Conservation (phyloP, 2,797 vertebrate genomes). For the Muscicapa striata region DNA sequence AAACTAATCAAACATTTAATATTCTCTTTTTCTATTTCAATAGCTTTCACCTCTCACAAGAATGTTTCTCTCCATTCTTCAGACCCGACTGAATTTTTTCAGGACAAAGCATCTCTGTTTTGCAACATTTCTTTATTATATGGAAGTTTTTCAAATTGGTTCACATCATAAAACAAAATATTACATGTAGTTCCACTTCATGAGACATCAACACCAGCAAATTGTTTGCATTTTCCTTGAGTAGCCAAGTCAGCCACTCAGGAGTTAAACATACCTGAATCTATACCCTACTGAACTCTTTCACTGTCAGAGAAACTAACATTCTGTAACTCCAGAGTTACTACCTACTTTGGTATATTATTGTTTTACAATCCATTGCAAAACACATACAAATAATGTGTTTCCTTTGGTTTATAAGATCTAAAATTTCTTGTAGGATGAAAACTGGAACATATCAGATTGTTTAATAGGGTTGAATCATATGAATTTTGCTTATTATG, state of each 20-base stretch:
- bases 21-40: constrained; percentile 7
- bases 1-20: constrained; percentile 30
- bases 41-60: background rate
- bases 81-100: background rate
- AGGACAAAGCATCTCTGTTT: constrained; percentile 46
- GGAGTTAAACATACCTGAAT: background rate
- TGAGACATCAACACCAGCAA: background rate
- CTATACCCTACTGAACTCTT: background rate
- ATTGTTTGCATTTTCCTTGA: background rate
- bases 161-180: constrained; percentile 13
- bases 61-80: background rate
- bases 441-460: background rate
- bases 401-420: background rate
- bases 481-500: background rate
- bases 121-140: background rate
- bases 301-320: background rate
- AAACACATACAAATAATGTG: background rate
- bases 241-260: background rate
- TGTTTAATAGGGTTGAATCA: background rate
- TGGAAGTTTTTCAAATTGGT: background rate
- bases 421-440: background rate
- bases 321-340: background rate
- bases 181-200: background rate
- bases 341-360: background rate
- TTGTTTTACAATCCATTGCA: background rate